These are phyloP conservation scores for Enteromius afrohamiltoni DNA, from an alignment of 2,797 vertebrate genomes.

Conservation along the genomic window DNA sequence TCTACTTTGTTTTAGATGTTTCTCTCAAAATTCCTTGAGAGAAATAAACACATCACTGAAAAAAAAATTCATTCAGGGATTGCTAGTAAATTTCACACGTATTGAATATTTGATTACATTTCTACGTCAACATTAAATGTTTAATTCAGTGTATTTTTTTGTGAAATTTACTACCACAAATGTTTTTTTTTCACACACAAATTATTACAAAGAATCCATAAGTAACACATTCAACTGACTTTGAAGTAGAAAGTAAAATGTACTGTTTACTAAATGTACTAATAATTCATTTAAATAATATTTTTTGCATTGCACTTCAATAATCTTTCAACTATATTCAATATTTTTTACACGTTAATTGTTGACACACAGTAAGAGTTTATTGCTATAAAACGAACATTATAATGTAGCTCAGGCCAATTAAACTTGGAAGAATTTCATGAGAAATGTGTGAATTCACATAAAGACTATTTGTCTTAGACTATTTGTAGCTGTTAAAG, in stretches of 20 bases:
- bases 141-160: background rate
- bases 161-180: background rate
- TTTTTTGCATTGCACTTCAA: too few species aligned
- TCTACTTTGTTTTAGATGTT: background rate
- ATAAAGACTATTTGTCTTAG: background rate
- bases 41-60: background rate
- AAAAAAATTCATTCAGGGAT: background rate
- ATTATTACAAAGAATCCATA: background rate
- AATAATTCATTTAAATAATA: too few species aligned
- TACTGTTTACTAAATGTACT: too few species aligned
- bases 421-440: background rate
- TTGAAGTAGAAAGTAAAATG: background rate
- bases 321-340: too few species aligned
- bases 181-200: background rate
- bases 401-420: background rate
- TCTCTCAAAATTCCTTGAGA: background rate
- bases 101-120: too few species aligned
- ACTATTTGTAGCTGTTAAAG: background rate
- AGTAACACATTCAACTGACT: background rate
- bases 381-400: background rate
- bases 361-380: too few species aligned
- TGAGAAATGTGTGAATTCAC: background rate
- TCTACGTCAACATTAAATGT: too few species aligned
- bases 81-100: background rate
- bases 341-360: too few species aligned